These are phyloP conservation scores for Hemichromis elongatus DNA, from an alignment of 2,113 vertebrate species.

Conservation along the genomic window DNA sequence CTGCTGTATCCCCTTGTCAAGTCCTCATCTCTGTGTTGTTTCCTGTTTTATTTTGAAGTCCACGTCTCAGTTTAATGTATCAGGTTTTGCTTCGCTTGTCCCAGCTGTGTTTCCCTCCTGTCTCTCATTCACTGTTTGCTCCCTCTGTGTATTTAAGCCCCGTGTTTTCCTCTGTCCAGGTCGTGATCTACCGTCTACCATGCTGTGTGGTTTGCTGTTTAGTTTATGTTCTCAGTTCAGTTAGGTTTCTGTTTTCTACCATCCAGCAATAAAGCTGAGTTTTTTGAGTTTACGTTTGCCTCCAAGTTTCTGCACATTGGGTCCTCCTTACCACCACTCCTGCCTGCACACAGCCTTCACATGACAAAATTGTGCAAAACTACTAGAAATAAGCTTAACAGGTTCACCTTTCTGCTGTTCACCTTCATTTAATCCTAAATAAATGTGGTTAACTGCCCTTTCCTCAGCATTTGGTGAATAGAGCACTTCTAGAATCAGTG, in stretches of 20 bases:
- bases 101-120: neutral
- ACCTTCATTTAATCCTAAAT: neutral
- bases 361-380: too few relatives aligned
- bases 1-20: accelerated
- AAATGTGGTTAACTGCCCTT: neutral
- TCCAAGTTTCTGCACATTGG: neutral
- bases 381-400: neutral
- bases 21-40: too few relatives aligned
- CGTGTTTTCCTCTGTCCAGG: accelerated
- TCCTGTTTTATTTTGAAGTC: too few relatives aligned
- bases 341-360: accelerated
- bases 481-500: neutral
- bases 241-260: too few relatives aligned
- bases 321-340: too few relatives aligned
- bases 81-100: neutral
- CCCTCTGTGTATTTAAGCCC: neutral
- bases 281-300: neutral
- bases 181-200: neutral
- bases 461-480: neutral
- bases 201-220: too few relatives aligned
- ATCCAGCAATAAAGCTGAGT: too few relatives aligned
- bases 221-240: too few relatives aligned
- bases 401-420: neutral
- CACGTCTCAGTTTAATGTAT: neutral
- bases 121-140: neutral